Conservation (phyloP, 2,888 invertebrate genomes). For the Amitus sp. region DNA sequence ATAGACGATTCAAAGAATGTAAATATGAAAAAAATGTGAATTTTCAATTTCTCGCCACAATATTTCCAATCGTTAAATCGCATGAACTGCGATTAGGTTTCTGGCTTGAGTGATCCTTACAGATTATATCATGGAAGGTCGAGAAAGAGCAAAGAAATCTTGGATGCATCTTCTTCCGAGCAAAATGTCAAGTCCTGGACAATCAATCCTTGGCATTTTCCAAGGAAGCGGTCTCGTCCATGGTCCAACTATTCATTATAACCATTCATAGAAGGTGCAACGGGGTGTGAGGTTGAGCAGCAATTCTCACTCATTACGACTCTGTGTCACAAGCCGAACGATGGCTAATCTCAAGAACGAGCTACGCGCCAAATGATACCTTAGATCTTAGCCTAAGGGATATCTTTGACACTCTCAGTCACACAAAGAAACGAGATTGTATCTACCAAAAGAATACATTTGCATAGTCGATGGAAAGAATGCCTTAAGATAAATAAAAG, state of each 20-base stretch:
- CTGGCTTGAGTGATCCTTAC: neutral
- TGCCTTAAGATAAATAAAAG: neutral
- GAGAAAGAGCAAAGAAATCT: conserved; percentile 12
- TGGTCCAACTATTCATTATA: conserved; percentile 57
- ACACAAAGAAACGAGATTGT: conserved; percentile 3
- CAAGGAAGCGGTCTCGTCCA: conserved; percentile 48
- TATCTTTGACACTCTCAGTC: neutral
- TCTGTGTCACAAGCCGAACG: conserved; percentile 5
- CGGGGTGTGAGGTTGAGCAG: conserved; percentile 50
- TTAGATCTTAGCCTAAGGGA: neutral
- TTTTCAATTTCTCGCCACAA: too few relatives aligned
- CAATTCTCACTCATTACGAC: conserved; percentile 45
- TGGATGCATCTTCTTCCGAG: conserved; percentile 50
- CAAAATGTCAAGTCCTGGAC: conserved; percentile 61
- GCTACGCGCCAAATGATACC: neutral
- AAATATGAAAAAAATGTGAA: too few relatives aligned
- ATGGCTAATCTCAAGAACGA: conserved; percentile 4
- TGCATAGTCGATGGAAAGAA: conserved; percentile 6
- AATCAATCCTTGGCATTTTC: conserved; percentile 57
- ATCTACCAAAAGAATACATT: conserved; percentile 8
- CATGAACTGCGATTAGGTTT: too few relatives aligned
- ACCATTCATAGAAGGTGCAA: conserved; percentile 53
- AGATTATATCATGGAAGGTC: conserved; percentile 1
- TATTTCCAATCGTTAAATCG: too few relatives aligned
- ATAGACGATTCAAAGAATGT: too few relatives aligned